Conservation (phyloP, 2,888 invertebrate species). For the Gisinianus flammeolus region DNA sequence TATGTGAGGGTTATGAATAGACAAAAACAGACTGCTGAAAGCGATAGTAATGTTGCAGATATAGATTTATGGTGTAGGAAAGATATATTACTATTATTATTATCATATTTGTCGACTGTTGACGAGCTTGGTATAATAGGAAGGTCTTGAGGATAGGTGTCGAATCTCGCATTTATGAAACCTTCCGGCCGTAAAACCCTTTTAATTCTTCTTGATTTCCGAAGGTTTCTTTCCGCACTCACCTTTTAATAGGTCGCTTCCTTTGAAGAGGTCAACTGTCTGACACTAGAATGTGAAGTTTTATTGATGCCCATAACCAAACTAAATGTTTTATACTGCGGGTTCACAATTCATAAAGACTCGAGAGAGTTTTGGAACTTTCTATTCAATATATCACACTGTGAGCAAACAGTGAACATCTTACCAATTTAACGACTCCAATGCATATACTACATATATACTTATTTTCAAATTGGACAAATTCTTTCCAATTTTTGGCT, state of each 20-base stretch:
- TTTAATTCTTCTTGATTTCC: constrained; percentile 5
- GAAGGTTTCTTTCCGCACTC: neutral
- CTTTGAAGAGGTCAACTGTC: constrained; percentile 25
- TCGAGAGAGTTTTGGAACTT: no score
- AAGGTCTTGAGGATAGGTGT: neutral
- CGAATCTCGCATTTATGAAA: neutral
- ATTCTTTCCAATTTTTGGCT: no score
- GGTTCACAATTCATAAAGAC: neutral
- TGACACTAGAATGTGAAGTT: neutral
- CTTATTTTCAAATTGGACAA: no score
- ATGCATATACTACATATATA: neutral
- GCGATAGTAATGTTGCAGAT: no score
- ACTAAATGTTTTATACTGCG: neutral
- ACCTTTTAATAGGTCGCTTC: constrained; percentile 22
- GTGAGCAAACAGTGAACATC: no score
- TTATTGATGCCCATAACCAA: neutral
- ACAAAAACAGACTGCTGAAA: no score
- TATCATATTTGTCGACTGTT: no score
- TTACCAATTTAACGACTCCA: no score
- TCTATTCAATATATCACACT: neutral
- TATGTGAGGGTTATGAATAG: neutral
- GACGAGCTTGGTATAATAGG: neutral
- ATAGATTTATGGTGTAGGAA: neutral
- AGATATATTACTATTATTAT: no score
- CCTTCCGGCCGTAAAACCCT: constrained; percentile 25